These are phyloP conservation scores for Meloidogyne exigua DNA, from an alignment of 1,140 invertebrate species.

Conservation along the genomic window DNA sequence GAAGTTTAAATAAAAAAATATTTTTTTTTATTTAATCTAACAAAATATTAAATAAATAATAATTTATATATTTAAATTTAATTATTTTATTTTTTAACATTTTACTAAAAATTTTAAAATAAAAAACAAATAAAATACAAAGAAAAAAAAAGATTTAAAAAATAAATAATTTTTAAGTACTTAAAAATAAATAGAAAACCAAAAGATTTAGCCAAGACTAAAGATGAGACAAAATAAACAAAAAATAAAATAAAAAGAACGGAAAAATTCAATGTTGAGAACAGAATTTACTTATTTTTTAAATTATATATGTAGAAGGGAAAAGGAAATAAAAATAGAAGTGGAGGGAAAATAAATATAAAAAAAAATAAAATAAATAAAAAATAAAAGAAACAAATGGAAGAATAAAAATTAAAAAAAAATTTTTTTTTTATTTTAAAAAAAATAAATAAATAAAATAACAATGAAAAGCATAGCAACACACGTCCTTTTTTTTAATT, in stretches of 20 bases:
- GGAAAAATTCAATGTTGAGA: background rate
- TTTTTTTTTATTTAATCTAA: too few relatives aligned
- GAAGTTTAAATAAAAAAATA: background rate
- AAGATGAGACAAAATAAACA: conserved; percentile 5
- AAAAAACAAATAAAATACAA: background rate
- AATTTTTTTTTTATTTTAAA: too few relatives aligned
- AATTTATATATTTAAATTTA: background rate
- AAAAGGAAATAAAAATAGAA: background rate
- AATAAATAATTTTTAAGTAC: too few relatives aligned
- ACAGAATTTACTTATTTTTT: background rate
- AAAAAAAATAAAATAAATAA: background rate
- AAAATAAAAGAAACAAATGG: too few relatives aligned
- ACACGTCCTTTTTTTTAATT: too few relatives aligned
- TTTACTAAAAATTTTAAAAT: background rate
- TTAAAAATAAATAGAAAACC: background rate
- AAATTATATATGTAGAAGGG: background rate
- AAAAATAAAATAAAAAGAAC: background rate
- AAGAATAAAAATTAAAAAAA: too few relatives aligned
- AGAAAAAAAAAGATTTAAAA: background rate
- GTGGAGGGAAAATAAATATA: background rate
- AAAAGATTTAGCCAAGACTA: background rate
- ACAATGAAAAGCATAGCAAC: too few relatives aligned
- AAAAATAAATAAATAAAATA: too few relatives aligned
- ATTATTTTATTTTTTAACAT: background rate
- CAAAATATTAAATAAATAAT: too few relatives aligned